A percentile compares a stretch with the other conserved stretches of the same genome.
Conservation (phyloP, 2,797 vertebrate genomes). For the Orientallactaga sibirica region DNA sequence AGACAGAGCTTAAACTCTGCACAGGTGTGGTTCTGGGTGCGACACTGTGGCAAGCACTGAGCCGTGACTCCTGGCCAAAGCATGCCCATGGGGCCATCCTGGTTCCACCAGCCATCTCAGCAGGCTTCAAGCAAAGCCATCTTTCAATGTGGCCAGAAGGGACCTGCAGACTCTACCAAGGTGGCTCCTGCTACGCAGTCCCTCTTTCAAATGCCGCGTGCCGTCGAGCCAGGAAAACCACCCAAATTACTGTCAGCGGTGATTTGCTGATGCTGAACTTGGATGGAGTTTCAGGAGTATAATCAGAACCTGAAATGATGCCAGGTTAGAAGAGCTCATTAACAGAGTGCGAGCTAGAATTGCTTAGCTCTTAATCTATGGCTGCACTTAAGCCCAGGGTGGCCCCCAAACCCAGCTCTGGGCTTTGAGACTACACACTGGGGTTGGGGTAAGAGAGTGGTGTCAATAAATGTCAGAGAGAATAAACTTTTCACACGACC, state of each 20-base stretch:
- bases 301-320: slow-evolving; percentile 67
- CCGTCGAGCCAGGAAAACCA: not conserved
- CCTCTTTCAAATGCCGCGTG: not conserved
- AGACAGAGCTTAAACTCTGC: not conserved
- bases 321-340: slow-evolving; percentile 54
- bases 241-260: not conserved
- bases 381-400: not conserved
- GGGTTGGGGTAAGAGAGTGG: not conserved
- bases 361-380: not conserved
- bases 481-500: not conserved
- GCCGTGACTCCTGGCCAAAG: not conserved
- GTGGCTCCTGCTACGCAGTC: not conserved
- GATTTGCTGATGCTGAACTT: slow-evolving; percentile 44
- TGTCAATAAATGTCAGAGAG: not conserved
- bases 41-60: not conserved
- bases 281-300: slow-evolving; percentile 23
- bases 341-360: slow-evolving; percentile 43
- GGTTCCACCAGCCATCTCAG: not conserved
- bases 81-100: not conserved
- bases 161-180: rapidly evolving
- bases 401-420: not conserved
- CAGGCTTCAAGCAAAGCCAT: not conserved
- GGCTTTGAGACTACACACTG: not conserved
- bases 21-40: not conserved
- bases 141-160: not conserved